Evolutionary conservation across 2,888 invertebrate genomes (phyloP).

Genomic region (Onthophagus sagittarius): DNA sequence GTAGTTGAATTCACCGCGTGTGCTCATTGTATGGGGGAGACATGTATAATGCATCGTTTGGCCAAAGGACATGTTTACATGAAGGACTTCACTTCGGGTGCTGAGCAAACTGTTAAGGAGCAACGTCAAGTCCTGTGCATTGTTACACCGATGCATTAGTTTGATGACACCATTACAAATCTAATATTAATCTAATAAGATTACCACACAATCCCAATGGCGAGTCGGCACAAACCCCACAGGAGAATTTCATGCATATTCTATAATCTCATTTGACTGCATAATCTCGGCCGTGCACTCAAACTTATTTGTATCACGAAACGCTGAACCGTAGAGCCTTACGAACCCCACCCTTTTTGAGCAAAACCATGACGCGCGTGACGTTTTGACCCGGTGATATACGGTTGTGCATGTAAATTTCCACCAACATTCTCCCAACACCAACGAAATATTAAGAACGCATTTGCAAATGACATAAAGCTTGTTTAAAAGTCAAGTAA

Average conservation of each 20-base stretch:
- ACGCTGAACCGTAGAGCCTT: background rate
- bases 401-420: background rate
- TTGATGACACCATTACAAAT: slow-evolving; percentile 35
- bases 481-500: background rate
- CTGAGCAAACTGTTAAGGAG: background rate
- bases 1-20: background rate
- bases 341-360: background rate
- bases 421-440: background rate
- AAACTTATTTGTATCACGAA: background rate
- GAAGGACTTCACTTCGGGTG: background rate
- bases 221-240: slow-evolving; percentile 31
- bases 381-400: background rate
- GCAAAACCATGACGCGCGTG: background rate
- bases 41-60: background rate
- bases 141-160: slow-evolving; percentile 21
- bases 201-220: background rate
- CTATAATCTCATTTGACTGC: slow-evolving; percentile 39
- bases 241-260: slow-evolving; percentile 47
- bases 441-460: background rate
- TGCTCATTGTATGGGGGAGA: background rate
- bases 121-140: slow-evolving; percentile 22
- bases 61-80: background rate
- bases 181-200: slow-evolving; percentile 27
- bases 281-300: background rate
- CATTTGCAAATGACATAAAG: background rate